Evolutionary conservation across 2,797 vertebrate genomes (phyloP).

Genomic region (Hyperoplus immaculatus): DNA sequence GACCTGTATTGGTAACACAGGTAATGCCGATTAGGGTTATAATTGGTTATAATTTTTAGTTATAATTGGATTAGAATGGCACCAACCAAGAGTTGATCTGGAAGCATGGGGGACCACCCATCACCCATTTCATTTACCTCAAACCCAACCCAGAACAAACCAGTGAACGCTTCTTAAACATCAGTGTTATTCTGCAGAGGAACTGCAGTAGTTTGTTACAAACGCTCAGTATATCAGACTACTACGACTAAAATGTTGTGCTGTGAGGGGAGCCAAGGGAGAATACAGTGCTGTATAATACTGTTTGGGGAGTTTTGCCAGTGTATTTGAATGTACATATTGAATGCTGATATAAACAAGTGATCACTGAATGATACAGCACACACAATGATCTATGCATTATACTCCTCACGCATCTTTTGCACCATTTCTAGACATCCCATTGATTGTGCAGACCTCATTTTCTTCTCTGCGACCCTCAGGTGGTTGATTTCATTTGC

Average conservation of each 20-base stretch:
- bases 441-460: slow-evolving; percentile 56
- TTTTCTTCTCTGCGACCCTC: slow-evolving; percentile 55
- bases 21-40: slow-evolving; percentile 24
- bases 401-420: slow-evolving; percentile 75
- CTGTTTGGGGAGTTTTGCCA: slow-evolving; percentile 44
- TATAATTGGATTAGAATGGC: too few relatives aligned
- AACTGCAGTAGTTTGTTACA: slow-evolving; percentile 20
- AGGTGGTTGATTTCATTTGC: slow-evolving; percentile 56
- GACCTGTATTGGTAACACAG: slow-evolving; percentile 53
- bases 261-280: slow-evolving; percentile 54
- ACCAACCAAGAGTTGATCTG: slow-evolving; percentile 16
- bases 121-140: slow-evolving; percentile 59
- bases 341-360: slow-evolving; percentile 63
- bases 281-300: slow-evolving; percentile 21
- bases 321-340: slow-evolving; percentile 74
- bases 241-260: slow-evolving; percentile 38
- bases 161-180: slow-evolving; percentile 44
- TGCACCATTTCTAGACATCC: slow-evolving; percentile 75
- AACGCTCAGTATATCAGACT: slow-evolving; percentile 39
- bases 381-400: slow-evolving; percentile 86
- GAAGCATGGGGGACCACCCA: slow-evolving; percentile 43
- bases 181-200: slow-evolving; percentile 60
- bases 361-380: slow-evolving; percentile 78
- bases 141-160: slow-evolving; percentile 63
- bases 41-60: neutral